A percentile compares a stretch with the other conserved stretches of the same genome.
These are phyloP conservation scores for Mycogona germanica DNA, from an alignment of 2,888 invertebrate genomes.

Conservation along the genomic window DNA sequence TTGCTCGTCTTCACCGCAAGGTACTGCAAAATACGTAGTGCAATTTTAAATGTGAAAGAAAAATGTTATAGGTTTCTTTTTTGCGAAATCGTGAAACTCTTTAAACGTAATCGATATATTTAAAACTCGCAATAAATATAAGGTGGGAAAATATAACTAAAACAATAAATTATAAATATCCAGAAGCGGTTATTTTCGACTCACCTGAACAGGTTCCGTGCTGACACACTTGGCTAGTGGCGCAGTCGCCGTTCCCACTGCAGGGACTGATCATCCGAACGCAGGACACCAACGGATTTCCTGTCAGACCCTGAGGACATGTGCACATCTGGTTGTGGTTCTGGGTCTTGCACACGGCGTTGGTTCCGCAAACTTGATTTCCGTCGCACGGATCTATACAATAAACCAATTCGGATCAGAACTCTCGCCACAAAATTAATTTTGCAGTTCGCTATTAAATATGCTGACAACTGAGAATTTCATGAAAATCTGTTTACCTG, in stretches of 20 bases:
- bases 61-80: no score
- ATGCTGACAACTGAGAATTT: neutral
- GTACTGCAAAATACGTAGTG: constrained; percentile 45
- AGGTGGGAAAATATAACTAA: no score
- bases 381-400: constrained; percentile 62
- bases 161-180: no score
- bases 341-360: constrained; percentile 56
- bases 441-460: neutral
- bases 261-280: constrained; percentile 11
- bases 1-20: constrained; percentile 61
- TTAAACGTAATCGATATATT: no score
- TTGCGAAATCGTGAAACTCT: constrained; percentile 6
- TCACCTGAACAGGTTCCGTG: constrained; percentile 24
- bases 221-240: constrained; percentile 13
- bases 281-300: constrained; percentile 46
- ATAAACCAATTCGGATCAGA: no score
- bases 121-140: no score
- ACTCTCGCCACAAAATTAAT: no score
- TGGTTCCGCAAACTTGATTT: constrained; percentile 63
- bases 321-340: constrained; percentile 69
- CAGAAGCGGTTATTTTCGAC: no score
- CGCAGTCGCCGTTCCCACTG: constrained; percentile 12
- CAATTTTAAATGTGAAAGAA: no score
- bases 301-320: constrained; percentile 55
- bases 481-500: constrained; percentile 19